Conservation (phyloP, 1,140 invertebrate genomes). For the Mactra quadrangularis region DNA sequence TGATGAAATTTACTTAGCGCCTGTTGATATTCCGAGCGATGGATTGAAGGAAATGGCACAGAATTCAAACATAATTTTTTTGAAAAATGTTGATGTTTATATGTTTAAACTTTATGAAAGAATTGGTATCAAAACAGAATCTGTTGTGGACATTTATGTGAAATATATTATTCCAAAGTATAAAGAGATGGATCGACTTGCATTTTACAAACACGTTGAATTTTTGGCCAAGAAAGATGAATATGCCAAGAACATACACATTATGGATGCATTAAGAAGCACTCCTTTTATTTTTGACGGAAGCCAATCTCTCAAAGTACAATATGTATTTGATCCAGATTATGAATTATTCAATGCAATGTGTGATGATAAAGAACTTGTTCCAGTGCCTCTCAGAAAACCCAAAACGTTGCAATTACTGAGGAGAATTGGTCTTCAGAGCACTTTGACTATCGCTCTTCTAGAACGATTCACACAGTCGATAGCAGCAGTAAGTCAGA, state of each 20-base stretch:
- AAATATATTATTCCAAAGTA: constrained; percentile 60
- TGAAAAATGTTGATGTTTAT: neutral
- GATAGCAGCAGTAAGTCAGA: constrained; percentile 48
- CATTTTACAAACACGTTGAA: constrained; percentile 54
- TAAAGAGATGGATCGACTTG: constrained; percentile 1
- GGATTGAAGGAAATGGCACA: constrained; percentile 58
- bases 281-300: constrained; percentile 21
- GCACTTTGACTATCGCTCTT: constrained; percentile 39
- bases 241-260: too few relatives aligned
- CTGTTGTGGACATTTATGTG: constrained; percentile 56
- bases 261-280: too few relatives aligned
- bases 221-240: constrained; percentile 11
- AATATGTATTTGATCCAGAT: constrained; percentile 57
- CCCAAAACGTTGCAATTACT: constrained; percentile 52
- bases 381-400: constrained; percentile 32
- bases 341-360: constrained; percentile 63
- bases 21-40: constrained; percentile 3
- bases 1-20: neutral
- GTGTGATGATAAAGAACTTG: constrained; percentile 48
- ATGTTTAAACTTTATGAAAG: neutral
- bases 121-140: constrained; percentile 31
- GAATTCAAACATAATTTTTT: constrained; percentile 14
- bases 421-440: constrained; percentile 52
- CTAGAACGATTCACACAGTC: constrained; percentile 59
- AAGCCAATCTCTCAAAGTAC: neutral